Evolutionary conservation across 2,797 vertebrate species (phyloP).

Genomic region (Mico argentatus): DNA sequence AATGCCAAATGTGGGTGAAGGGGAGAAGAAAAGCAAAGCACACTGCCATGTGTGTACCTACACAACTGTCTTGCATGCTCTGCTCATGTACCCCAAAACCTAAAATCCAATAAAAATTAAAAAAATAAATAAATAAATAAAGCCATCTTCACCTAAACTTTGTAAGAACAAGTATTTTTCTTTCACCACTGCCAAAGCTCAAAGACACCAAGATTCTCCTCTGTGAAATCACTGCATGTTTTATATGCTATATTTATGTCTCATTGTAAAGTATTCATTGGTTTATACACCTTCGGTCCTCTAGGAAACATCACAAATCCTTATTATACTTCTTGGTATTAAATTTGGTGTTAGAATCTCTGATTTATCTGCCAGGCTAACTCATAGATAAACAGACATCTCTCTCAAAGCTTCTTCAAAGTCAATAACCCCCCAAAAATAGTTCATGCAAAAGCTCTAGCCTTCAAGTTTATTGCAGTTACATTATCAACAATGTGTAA

Average conservation of each 20-base stretch:
- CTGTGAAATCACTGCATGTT: constrained; percentile 34
- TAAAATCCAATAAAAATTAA: too few species aligned
- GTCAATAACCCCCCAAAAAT: not conserved
- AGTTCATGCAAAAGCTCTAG: not conserved
- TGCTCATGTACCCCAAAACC: too few species aligned
- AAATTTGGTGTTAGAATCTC: constrained; percentile 58
- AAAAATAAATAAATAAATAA: too few species aligned
- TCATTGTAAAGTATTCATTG: constrained; percentile 66
- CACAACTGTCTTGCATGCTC: too few species aligned
- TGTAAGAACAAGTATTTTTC: not conserved
- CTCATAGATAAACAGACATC: constrained; percentile 58
- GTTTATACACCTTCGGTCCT: constrained; percentile 49
- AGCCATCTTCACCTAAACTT: constrained; percentile 28
- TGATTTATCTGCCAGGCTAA: constrained; percentile 63
- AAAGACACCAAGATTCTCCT: constrained; percentile 43
- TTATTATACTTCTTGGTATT: constrained; percentile 59
- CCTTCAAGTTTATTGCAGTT: not conserved
- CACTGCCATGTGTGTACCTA: too few species aligned
- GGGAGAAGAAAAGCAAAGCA: too few species aligned
- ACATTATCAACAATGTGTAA: not conserved
- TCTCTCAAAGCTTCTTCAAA: constrained; percentile 47
- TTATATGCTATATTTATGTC: constrained; percentile 65
- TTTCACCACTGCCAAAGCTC: constrained; percentile 27
- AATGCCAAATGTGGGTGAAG: too few species aligned
- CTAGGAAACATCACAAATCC: constrained; percentile 67